Percentiles rank a stretch among this genome's conserved stretches.
Evolutionary conservation across 2,113 vertebrate genomes (phyloP).

Genomic region (Hypanus sabinus): DNA sequence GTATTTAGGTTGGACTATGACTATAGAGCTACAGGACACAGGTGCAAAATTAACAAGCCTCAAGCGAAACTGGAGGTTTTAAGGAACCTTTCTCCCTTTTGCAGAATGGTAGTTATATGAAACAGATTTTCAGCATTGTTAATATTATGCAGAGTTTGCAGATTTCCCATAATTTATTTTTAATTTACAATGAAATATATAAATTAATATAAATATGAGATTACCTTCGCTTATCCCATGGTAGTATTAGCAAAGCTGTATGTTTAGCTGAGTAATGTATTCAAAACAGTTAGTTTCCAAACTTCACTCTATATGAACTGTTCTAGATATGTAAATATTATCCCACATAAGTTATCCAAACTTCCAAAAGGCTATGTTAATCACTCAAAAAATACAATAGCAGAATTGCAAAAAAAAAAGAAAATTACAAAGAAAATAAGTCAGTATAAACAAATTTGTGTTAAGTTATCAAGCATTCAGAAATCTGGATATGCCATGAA

Average conservation of each 20-base stretch:
- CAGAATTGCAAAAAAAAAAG: background rate
- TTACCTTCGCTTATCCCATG: no score
- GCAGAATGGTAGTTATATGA: background rate
- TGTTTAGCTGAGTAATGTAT: conserved; percentile 15
- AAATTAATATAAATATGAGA: background rate
- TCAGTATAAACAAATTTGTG: background rate
- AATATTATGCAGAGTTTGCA: background rate
- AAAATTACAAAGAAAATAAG: background rate
- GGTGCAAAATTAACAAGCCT: conserved; percentile 24
- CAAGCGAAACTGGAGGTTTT: background rate
- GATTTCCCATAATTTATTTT: background rate
- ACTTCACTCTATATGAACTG: background rate
- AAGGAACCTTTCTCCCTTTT: background rate
- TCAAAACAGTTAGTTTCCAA: background rate
- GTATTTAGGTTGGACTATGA: conserved; percentile 14
- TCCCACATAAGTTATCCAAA: background rate
- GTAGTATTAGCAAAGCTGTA: background rate
- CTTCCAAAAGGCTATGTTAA: background rate
- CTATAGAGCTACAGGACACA: conserved; percentile 21
- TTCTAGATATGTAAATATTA: background rate
- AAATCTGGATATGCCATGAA: background rate
- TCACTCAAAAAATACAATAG: background rate
- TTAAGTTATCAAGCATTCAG: background rate
- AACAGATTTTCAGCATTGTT: background rate
- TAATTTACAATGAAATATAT: background rate